phyloP scores from a whole-genome alignment of 2,888 invertebrate species.

The Idaea aversata region DNA sequence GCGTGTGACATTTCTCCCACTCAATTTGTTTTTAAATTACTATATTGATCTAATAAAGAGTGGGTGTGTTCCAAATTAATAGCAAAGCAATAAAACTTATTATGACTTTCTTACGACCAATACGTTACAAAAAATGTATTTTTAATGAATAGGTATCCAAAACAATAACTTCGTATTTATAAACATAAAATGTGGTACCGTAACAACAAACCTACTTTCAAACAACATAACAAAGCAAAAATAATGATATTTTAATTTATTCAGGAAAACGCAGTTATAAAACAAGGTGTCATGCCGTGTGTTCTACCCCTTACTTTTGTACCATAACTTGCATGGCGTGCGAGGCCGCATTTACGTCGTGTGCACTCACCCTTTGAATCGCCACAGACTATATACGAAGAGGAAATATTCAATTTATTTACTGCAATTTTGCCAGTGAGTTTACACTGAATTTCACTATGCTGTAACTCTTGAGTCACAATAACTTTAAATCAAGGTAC shows the following conservation, averaged over 20 bases:
- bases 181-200: background rate
- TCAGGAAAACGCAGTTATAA: constrained; percentile 32
- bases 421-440: constrained; percentile 26
- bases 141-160: background rate
- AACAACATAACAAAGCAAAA: constrained; percentile 19
- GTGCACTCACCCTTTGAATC: constrained; percentile 36
- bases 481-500: background rate
- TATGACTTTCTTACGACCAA: background rate
- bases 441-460: constrained; percentile 23
- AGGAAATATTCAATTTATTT: constrained; percentile 35
- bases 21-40: constrained; percentile 6
- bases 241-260: constrained; percentile 25
- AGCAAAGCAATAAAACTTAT: background rate
- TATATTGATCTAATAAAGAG: too few relatives aligned
- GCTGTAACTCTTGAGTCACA: constrained; percentile 10
- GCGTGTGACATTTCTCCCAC: constrained; percentile 5
- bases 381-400: constrained; percentile 21
- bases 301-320: constrained; percentile 21
- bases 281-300: constrained; percentile 34
- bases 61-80: too few relatives aligned
- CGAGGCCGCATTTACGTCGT: constrained; percentile 36
- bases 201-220: constrained; percentile 7
- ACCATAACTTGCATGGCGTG: constrained; percentile 39
- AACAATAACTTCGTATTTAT: background rate
- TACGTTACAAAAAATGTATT: background rate